Conservation (phyloP, 2,797 vertebrate species). For the Alectoris magna region DNA sequence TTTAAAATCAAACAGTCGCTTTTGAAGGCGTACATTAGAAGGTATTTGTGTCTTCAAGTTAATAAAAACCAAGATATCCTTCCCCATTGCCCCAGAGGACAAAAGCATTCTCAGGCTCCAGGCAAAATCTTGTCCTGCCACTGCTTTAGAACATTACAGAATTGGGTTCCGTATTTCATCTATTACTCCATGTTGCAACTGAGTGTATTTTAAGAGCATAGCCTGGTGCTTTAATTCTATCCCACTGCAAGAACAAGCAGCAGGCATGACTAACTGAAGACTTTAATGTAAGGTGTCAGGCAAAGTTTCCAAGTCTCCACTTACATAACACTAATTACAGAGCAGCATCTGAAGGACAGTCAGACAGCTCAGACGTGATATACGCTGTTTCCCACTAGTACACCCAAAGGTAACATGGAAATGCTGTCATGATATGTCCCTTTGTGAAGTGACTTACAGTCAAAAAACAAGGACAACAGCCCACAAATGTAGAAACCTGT, state of each 20-base stretch:
- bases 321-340: not conserved
- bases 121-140: not conserved
- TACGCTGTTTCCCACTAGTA: not conserved
- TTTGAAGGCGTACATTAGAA: not conserved
- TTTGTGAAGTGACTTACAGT: not conserved
- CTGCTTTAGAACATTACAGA: not conserved
- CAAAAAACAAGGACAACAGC: not conserved
- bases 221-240: not conserved
- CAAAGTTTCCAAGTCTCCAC: not conserved
- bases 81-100: not conserved
- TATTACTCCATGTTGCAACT: not conserved
- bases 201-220: not conserved
- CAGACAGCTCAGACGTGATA: not conserved
- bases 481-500: not conserved
- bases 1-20: conserved; percentile 66
- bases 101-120: not conserved
- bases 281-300: not conserved
- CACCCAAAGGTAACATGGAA: not conserved
- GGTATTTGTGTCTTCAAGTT: not conserved
- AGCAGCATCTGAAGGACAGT: not conserved
- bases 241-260: not conserved
- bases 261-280: not conserved
- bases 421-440: not conserved
- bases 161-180: not conserved
- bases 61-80: not conserved